A percentile compares a stretch with the other conserved stretches of the same genome.
phyloP scores from a whole-genome alignment of 2,888 invertebrate genomes.

The Aspidapion aeneum region DNA sequence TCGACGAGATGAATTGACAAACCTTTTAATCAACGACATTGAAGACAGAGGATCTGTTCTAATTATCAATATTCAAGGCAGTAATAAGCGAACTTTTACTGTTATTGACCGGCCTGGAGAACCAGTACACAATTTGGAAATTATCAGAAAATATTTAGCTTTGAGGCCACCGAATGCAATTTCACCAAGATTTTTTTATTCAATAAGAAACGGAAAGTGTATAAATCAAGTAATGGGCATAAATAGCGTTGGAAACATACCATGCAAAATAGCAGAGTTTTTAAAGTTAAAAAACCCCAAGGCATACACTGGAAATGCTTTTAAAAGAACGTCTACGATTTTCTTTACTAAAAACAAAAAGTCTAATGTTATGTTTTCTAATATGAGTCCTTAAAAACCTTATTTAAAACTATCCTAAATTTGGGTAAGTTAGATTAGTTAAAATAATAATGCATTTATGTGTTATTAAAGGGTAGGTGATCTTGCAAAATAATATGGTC shows the following conservation, averaged over 20 bases:
- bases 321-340: slow-evolving; percentile 17
- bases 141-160: slow-evolving; percentile 7
- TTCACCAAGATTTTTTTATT: slow-evolving; percentile 1
- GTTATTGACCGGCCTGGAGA: slow-evolving; percentile 4
- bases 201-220: slow-evolving; percentile 12
- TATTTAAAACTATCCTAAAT: too few species aligned
- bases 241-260: slow-evolving; percentile 18
- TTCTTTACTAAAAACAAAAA: neutral
- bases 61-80: neutral
- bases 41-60: slow-evolving; percentile 1
- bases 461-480: too few species aligned
- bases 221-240: slow-evolving; percentile 19
- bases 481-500: too few species aligned
- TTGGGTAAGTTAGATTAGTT: too few species aligned
- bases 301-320: slow-evolving; percentile 23
- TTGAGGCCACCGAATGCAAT: slow-evolving; percentile 7
- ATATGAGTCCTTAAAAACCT: too few species aligned
- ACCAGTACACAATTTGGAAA: slow-evolving; percentile 2
- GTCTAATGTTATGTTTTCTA: too few species aligned
- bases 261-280: slow-evolving; percentile 16
- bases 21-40: slow-evolving; percentile 15
- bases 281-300: slow-evolving; percentile 13
- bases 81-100: slow-evolving; percentile 9
- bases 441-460: too few species aligned
- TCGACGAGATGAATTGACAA: slow-evolving; percentile 12